A percentile compares a stretch with the other conserved stretches of the same genome.
Evolutionary conservation across 2,888 invertebrate species (phyloP).

Genomic region (Subacronicta megacephala): DNA sequence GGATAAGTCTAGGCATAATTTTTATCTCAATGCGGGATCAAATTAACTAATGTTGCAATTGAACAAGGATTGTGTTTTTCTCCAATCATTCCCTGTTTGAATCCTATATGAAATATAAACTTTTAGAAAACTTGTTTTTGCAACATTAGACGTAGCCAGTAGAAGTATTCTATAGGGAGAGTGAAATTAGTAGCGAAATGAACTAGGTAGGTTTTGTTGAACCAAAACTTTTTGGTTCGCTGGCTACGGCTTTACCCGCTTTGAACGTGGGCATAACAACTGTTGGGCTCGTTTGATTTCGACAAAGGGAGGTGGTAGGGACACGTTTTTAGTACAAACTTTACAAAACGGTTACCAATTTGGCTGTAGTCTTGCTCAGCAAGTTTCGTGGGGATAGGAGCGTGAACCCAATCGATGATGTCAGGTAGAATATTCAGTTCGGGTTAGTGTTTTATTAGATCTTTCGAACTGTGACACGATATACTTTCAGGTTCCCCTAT

Average conservation of each 20-base stretch:
- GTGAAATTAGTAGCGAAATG: background rate
- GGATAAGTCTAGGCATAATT: conserved; percentile 5
- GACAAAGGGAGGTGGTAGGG: conserved; percentile 76
- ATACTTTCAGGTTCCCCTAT: conserved; percentile 10
- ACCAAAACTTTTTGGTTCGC: background rate
- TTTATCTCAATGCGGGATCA: conserved; percentile 23
- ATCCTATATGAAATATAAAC: conserved; percentile 40
- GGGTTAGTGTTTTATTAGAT: conserved; percentile 24
- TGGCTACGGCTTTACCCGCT: conserved; percentile 14
- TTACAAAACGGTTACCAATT: conserved; percentile 67
- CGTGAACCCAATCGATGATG: conserved; percentile 13
- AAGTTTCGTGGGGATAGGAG: conserved; percentile 48
- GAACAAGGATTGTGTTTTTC: conserved; percentile 38
- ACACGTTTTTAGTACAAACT: conserved; percentile 73
- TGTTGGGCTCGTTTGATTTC: conserved; percentile 48
- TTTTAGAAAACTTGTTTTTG: conserved; percentile 36
- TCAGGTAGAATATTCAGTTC: conserved; percentile 12
- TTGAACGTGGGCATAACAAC: conserved; percentile 36
- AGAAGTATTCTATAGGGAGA: conserved; percentile 1
- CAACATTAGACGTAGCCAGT: conserved; percentile 25
- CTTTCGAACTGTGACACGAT: conserved; percentile 5
- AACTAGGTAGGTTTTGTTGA: background rate
- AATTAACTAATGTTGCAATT: conserved; percentile 22
- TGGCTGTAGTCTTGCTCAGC: conserved; percentile 73
- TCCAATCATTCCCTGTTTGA: conserved; percentile 55